Evolutionary conservation across 2,113 vertebrate species (phyloP), one percentile per base, ranked within the genome.

Genomic region (Alces alces): DNA sequence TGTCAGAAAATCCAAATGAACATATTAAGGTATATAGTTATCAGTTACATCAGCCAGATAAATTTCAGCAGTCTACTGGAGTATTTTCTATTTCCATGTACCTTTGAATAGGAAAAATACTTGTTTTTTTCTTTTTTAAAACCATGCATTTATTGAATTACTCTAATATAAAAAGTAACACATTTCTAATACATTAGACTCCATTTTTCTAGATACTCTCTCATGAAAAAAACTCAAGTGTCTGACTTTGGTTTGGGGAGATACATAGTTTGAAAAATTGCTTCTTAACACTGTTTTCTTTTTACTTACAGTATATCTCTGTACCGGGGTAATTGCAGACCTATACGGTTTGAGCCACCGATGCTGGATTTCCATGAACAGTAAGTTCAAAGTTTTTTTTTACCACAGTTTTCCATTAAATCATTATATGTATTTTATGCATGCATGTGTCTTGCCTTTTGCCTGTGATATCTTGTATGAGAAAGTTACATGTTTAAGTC

Each of bases 301-400:
- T 97, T 98, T 90, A 98, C 61, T 98, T 98, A 54, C 98, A 99
- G 99, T 98, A 98, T 99, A 84, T 99, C 99, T 97, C 99, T 99
- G 0, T 99, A 99, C 97, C 99, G 99, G 98, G 99, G 99, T 98
- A 99, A 99, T 98, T 99, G 99, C 96, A 99, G 99, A 98, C 99
- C 99, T 93, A 99, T 99, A 99, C 99, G 99, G 92, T 99, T 99
- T 98, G 99, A 99, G 98, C 99, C 99, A 97, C 99, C 99, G 86
- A 99, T 99, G 99, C 99, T 99, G 99, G 99, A 99, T 98, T 99
- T 99, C 98, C 99, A 99, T 91, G 99, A 99, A 99, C 99, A 99
- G 99, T 99, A 98, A 99, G 99, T 99, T 96, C 73, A 95, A 94
- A 55, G 50, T 95, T 97, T 93, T 25, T 30, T n/a, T 33, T 36